Evolutionary conservation across 1,140 invertebrate genomes (phyloP).

Genomic region (Habropoda laboriosa): DNA sequence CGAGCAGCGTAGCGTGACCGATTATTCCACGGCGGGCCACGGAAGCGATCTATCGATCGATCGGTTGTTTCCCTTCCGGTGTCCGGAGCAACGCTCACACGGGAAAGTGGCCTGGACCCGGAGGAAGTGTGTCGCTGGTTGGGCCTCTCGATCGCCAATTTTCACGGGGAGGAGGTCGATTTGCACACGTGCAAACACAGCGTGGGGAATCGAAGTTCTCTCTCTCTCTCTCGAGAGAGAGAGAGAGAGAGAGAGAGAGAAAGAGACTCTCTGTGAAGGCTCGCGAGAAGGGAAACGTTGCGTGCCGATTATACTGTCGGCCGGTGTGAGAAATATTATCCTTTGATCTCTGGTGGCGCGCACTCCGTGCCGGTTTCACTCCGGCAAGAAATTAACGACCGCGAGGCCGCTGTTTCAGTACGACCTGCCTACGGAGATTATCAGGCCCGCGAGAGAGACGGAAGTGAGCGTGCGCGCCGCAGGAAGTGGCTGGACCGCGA

Average conservation of each 20-base stretch:
- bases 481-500: constrained; percentile 53
- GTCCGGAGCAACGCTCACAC: background rate
- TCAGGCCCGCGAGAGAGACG: constrained; percentile 68
- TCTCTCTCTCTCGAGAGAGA: background rate
- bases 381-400: constrained; percentile 77
- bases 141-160: constrained; percentile 40
- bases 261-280: background rate
- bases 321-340: constrained; percentile 78
- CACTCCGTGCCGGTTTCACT: constrained; percentile 53
- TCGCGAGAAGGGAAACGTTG: constrained; percentile 61
- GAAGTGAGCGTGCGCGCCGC: constrained; percentile 62
- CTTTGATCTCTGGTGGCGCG: constrained; percentile 74
- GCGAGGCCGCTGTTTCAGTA: constrained; percentile 59
- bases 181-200: background rate
- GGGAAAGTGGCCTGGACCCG: constrained; percentile 42
- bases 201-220: too few species aligned
- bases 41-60: constrained; percentile 31
- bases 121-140: constrained; percentile 47
- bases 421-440: constrained; percentile 70
- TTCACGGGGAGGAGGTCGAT: constrained; percentile 8
- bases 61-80: constrained; percentile 27
- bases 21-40: background rate
- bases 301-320: constrained; percentile 76
- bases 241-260: too few species aligned
- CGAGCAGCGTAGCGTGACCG: constrained; percentile 17